Evolutionary conservation across 2,113 vertebrate species (phyloP).

Genomic region (Australoheros scitulus): DNA sequence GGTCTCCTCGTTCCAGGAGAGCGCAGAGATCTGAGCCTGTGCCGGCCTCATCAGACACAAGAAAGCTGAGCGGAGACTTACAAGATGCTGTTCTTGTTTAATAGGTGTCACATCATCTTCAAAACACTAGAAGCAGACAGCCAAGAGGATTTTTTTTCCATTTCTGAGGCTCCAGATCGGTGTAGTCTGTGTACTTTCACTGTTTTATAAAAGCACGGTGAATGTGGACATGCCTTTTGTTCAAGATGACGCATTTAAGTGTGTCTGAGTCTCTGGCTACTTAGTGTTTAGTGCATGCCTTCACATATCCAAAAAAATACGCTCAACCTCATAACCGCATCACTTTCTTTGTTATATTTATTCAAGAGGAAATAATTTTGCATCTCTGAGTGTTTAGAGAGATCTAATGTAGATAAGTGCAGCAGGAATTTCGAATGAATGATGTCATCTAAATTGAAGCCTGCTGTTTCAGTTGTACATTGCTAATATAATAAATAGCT

Average conservation of each 20-base stretch:
- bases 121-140: slow-evolving; percentile 39
- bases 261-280: slow-evolving; percentile 7
- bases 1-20: slow-evolving; percentile 29
- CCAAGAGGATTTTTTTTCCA: neutral
- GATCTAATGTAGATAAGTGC: slow-evolving; percentile 67
- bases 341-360: slow-evolving; percentile 71
- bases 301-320: slow-evolving; percentile 37
- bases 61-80: slow-evolving; percentile 33
- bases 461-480: slow-evolving; percentile 61
- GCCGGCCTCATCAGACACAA: slow-evolving; percentile 40
- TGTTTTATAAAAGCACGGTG: slow-evolving; percentile 33
- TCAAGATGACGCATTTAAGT: slow-evolving; percentile 21
- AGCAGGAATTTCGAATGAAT: slow-evolving; percentile 57
- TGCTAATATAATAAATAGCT: slow-evolving; percentile 63
- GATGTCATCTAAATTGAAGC: slow-evolving; percentile 72
- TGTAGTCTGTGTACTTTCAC: slow-evolving; percentile 49
- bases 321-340: slow-evolving; percentile 27
- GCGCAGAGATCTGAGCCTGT: slow-evolving; percentile 35
- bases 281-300: slow-evolving; percentile 32
- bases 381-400: slow-evolving; percentile 72
- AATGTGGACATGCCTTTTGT: slow-evolving; percentile 34
- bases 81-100: slow-evolving; percentile 63
- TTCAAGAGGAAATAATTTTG: slow-evolving; percentile 68
- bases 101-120: slow-evolving; percentile 57
- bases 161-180: slow-evolving; percentile 41